A percentile compares a stretch with the other conserved stretches of the same genome.
These are phyloP conservation scores for Neotoma lepida DNA, from an alignment of 2,113 vertebrate species.

Conservation along the genomic window DNA sequence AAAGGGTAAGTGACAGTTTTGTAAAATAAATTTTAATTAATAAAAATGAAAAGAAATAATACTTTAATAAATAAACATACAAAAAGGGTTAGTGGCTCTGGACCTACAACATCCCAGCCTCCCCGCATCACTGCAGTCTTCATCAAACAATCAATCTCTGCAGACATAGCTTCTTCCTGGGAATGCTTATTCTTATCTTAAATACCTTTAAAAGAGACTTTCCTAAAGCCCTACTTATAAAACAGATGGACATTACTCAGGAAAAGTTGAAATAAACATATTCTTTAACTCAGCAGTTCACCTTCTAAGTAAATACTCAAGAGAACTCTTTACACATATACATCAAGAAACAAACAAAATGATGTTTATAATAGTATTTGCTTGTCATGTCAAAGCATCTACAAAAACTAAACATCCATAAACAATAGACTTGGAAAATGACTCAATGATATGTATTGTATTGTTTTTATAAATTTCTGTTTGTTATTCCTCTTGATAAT, in stretches of 20 bases:
- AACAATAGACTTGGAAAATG: background rate
- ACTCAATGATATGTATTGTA: background rate
- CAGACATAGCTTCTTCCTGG: background rate
- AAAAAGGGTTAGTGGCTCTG: background rate
- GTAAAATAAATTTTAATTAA: background rate
- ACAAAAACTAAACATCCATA: background rate
- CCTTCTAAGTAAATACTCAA: background rate
- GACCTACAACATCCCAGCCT: background rate
- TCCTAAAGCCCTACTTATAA: background rate
- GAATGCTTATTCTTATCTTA: background rate
- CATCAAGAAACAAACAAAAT: background rate
- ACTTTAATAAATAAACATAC: background rate
- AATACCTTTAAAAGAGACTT: background rate
- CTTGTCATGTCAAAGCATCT: background rate
- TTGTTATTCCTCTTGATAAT: background rate
- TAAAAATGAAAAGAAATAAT: background rate
- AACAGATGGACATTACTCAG: background rate
- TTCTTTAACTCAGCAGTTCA: background rate
- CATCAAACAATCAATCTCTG: background rate
- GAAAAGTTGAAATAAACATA: background rate
- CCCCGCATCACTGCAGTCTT: background rate
- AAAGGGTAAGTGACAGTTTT: background rate
- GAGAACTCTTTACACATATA: background rate
- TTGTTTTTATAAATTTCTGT: background rate
- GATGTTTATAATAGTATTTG: background rate